Evolutionary conservation across 2,888 invertebrate species (phyloP), one percentile per base, ranked within the genome.

Genomic region (Drosophila rubida): DNA sequence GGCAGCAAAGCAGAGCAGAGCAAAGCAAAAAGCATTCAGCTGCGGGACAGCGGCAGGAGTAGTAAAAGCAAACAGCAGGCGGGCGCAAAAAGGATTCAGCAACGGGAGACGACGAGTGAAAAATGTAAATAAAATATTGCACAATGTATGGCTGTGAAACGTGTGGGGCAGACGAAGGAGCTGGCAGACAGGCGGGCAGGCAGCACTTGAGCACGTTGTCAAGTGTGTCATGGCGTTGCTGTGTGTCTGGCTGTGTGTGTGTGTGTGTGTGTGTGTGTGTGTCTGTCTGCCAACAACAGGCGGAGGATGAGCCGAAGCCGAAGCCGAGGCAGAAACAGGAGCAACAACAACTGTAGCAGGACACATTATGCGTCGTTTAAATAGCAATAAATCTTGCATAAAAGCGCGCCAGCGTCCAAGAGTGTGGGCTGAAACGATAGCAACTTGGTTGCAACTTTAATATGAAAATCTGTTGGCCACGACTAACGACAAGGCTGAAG

Each of bases 351-450:
- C 48, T 48, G 39, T 59, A 76, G 53, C 78, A 75, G 83, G 69
- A 76, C 78, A 84, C 86, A 86, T 82, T 86, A 84, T 82, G 74
- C 86, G 81, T 74, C 89, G 76, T 89, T 89, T 89, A 89, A 89
- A 89, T 89, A 89, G 89, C 89, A 86, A 89, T 89, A 89, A 89
- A 89, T 89, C 88, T 88, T 86, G 82, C 84, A 89, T 89, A 89
- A 89, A 88, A 87, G 80, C 75, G 77, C 78, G 79, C 66, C 32
- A 32, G 45, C 42, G 44, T 42, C 49, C 49, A 61, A 39, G 30
- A 32, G 35, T 19, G 35, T 13, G 55, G 59, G 54, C 39, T 32
- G 50, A 32, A 32, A 32, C 32, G 32, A 32, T 32, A 11, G 50
- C 48, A 66, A 83, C 78, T 78, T 78, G 69, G 60, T 59, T 81